These are phyloP conservation scores for Boleophthalmus pectinirostris DNA, from an alignment of 2,113 vertebrate genomes.

Conservation along the genomic window DNA sequence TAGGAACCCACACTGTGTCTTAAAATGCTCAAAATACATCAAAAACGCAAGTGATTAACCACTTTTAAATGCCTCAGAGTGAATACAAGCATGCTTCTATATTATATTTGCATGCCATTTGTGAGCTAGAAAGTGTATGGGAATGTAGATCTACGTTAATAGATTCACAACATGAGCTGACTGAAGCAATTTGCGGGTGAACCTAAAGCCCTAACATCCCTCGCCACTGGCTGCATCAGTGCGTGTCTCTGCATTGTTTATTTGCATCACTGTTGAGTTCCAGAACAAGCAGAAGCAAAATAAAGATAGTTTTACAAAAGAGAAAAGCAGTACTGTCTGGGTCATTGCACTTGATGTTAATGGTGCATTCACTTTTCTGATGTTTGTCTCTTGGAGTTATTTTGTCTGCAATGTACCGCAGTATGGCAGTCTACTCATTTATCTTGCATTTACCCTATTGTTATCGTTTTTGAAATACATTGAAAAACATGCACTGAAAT, in stretches of 20 bases:
- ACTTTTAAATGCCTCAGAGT: not conserved
- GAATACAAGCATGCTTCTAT: not conserved
- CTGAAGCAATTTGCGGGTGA: constrained; percentile 20
- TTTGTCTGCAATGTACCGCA: too few species aligned
- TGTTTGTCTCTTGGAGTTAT: too few species aligned
- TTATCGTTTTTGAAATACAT: too few species aligned
- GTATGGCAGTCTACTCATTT: too few species aligned
- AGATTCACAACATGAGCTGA: constrained; percentile 19
- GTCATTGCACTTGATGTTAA: constrained; percentile 3
- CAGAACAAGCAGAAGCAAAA: constrained; percentile 4
- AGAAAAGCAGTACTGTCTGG: not conserved
- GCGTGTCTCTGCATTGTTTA: constrained; percentile 4
- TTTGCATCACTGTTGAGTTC: constrained; percentile 1
- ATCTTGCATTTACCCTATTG: too few species aligned
- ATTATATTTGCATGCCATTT: not conserved
- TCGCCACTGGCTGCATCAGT: not conserved
- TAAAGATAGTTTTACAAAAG: constrained; percentile 12
- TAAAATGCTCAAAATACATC: constrained; percentile 10
- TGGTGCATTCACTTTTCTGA: too few species aligned
- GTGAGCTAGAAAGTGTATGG: not conserved
- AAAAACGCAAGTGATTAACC: constrained; percentile 5
- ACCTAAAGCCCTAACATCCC: constrained; percentile 3
- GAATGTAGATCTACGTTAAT: constrained; percentile 3
- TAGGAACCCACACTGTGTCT: constrained; percentile 6
- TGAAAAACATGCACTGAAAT: too few species aligned